A percentile compares a stretch with the other conserved stretches of the same genome.
Evolutionary conservation across 2,888 invertebrate genomes (phyloP).

Genomic region (Phalera bucephala): DNA sequence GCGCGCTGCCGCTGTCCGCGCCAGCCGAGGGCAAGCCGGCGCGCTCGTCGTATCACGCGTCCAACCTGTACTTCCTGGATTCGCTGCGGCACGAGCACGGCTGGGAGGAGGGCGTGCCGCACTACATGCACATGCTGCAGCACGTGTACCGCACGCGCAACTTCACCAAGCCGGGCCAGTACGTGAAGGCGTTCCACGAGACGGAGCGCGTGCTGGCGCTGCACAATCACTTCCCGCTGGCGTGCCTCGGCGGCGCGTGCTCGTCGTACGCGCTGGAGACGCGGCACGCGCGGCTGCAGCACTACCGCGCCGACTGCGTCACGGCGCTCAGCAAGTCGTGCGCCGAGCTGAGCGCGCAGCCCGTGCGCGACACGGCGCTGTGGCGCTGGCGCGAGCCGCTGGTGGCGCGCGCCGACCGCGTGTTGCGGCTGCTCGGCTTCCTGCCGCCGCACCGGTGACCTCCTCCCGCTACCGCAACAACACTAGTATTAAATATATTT

Average conservation of each 20-base stretch:
- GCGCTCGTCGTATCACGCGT: slow-evolving; percentile 92
- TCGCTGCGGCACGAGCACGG: slow-evolving; percentile 91
- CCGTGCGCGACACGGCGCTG: slow-evolving; percentile 92
- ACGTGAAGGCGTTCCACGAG: slow-evolving; percentile 97
- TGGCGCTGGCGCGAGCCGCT: slow-evolving; percentile 94
- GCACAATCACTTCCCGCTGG: slow-evolving; percentile 96
- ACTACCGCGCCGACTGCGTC: slow-evolving; percentile 96
- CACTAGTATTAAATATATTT: slow-evolving; percentile 64
- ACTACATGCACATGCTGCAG: slow-evolving; percentile 96
- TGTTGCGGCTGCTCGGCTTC: slow-evolving; percentile 89
- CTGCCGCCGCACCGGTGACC: slow-evolving; percentile 70
- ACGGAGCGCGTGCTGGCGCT: slow-evolving; percentile 93
- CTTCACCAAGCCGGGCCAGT: slow-evolving; percentile 96
- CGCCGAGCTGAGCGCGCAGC: slow-evolving; percentile 91
- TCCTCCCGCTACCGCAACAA: slow-evolving; percentile 9
- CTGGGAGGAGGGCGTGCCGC: slow-evolving; percentile 90
- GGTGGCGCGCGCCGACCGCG: slow-evolving; percentile 86
- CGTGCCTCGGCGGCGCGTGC: slow-evolving; percentile 92
- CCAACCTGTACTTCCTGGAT: slow-evolving; percentile 96
- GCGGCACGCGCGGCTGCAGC: slow-evolving; percentile 93
- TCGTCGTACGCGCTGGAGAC: slow-evolving; percentile 93
- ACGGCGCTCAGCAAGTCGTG: slow-evolving; percentile 93
- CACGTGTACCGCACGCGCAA: slow-evolving; percentile 95
- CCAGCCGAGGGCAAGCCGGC: slow-evolving; percentile 73
- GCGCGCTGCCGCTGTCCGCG: slow-evolving; percentile 85